A percentile compares a stretch with the other conserved stretches of the same genome.
Evolutionary conservation across 2,797 vertebrate species (phyloP).

Genomic region (Mycteria americana): DNA sequence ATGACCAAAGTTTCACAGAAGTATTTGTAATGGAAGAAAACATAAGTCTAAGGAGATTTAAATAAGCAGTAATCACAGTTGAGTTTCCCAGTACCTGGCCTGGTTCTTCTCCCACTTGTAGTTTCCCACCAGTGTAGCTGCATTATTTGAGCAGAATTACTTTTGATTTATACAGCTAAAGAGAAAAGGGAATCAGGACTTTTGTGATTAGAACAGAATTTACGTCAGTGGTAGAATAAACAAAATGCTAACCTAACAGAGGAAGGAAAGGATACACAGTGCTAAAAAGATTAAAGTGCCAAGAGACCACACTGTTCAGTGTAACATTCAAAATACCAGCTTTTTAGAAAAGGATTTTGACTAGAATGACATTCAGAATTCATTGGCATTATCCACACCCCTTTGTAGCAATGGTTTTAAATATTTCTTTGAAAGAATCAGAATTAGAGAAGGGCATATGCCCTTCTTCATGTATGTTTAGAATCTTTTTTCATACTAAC

Average conservation of each 20-base stretch:
- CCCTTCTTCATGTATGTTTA: neutral
- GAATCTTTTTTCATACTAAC: neutral
- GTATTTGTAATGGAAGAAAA: neutral
- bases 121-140: neutral
- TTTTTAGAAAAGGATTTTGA: neutral
- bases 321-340: neutral
- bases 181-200: neutral
- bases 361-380: neutral
- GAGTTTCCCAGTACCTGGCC: neutral
- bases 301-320: neutral
- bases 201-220: neutral
- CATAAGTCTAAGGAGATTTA: neutral
- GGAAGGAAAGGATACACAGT: neutral
- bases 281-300: neutral
- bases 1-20: neutral
- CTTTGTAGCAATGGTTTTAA: neutral
- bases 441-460: neutral
- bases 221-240: neutral
- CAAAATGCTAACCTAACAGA: neutral
- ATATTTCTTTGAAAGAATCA: neutral
- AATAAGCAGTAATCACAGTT: neutral
- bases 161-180: constrained; percentile 17
- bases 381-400: neutral
- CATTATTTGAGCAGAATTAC: neutral
- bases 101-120: neutral